Base-by-base conservation (phyloP, 2,888 invertebrate species). In the Drosophila paracracens region DNA sequence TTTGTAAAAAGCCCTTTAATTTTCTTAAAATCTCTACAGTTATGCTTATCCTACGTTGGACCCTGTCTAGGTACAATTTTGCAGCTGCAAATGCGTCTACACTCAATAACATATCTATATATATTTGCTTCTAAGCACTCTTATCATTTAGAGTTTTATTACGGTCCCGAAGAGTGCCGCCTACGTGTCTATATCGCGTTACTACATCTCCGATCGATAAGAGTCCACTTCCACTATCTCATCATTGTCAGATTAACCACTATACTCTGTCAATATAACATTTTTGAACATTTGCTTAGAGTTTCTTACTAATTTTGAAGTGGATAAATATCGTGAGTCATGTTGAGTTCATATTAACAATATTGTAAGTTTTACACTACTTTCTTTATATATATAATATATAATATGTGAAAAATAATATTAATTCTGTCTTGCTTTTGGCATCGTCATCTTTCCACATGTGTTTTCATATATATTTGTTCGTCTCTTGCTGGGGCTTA, bases 391-490 rank as follows among this genome's bases (percentile, higher is more conserved):
- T 13, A 4, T 58, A 40, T 50, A 71, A 66, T 58, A 36, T 33
- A 33, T 33, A 33, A 33, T 33, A 53, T 61, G 48, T 10, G n/a
- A 52, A 71, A 54, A 54, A 60, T 65, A 35, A 65, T 60, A 33
- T 60, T 35, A 70, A 72, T 58, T 67, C 58, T 59, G 25, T 21
- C 51, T 53, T 53, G 18, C 21, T 48, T 72, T 74, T 64, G 50
- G 60, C 69, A 21, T 54, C 65, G 79, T 82, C 76, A 72, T 68
- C 75, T 54, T 57, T 74, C 72, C 65, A 57, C 27, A 64, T 69
- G 52, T 68, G 51, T 65, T 46, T 66, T 70, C 57, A 52, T 70
- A 60, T 18, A 31, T 73, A 53, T 40, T 71, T 68, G 56, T 75
- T 60, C 67, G 43, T 63, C 53, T 71, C 68, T 58, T 56, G 35